A percentile compares a stretch with the other conserved stretches of the same genome.
Evolutionary conservation across 2,113 vertebrate genomes (phyloP).

Genomic region (Haplochromis vanheusdeni): DNA sequence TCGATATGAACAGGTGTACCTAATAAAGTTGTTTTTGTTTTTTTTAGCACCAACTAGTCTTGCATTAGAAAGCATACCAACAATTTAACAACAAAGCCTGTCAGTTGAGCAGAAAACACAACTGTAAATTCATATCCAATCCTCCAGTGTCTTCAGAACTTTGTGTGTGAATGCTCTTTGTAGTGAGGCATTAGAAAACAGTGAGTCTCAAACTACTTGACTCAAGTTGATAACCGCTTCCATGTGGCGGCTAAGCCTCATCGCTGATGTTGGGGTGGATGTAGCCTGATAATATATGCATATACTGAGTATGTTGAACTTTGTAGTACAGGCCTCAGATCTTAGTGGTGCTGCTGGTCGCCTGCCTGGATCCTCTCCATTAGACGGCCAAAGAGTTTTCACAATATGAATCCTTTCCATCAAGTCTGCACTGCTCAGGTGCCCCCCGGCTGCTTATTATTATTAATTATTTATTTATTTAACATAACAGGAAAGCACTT

Average conservation of each 20-base stretch:
- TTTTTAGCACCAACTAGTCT: not conserved
- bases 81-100: not conserved
- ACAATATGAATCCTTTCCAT: not conserved
- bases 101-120: not conserved
- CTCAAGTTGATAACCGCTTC: not conserved
- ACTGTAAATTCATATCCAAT: not conserved
- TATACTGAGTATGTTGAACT: not conserved
- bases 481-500: not conserved
- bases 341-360: not conserved
- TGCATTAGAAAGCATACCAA: not conserved
- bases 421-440: not conserved
- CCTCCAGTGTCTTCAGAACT: not conserved
- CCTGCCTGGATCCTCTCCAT: not conserved
- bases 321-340: not conserved
- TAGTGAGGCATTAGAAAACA: not conserved
- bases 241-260: not conserved
- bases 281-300: rapidly evolving
- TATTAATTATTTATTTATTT: no score
- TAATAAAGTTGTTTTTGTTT: not conserved
- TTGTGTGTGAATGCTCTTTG: not conserved
- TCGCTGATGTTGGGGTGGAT: not conserved
- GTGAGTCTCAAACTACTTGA: not conserved
- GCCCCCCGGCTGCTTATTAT: rapidly evolving
- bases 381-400: not conserved
- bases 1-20: rapidly evolving